These are phyloP conservation scores for Triplophysa dalaica DNA, from an alignment of 2,113 vertebrate genomes.

Conservation along the genomic window DNA sequence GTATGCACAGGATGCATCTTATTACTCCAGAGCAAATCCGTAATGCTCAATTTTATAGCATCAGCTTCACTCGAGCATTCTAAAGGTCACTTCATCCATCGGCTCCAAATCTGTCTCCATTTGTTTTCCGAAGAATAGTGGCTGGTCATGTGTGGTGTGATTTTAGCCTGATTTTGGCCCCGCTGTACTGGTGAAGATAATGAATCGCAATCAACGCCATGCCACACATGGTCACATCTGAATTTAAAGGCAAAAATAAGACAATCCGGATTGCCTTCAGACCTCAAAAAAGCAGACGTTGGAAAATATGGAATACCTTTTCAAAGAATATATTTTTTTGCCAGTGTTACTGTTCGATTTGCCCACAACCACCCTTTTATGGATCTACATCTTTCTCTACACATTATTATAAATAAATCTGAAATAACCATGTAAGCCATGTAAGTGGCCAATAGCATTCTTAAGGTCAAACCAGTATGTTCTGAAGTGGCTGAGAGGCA, in stretches of 20 bases:
- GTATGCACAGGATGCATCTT: background rate
- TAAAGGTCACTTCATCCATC: constrained; percentile 15
- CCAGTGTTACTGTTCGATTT: background rate
- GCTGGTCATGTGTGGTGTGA: background rate
- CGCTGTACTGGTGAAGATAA: constrained; percentile 8
- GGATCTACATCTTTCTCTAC: too few species aligned
- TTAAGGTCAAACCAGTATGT: background rate
- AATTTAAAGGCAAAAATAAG: constrained; percentile 5
- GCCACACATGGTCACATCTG: constrained; percentile 9
- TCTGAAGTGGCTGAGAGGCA: too few species aligned
- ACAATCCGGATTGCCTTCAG: background rate
- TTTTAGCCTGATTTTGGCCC: constrained; percentile 5
- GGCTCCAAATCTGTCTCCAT: background rate
- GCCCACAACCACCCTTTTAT: background rate
- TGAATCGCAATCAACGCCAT: background rate
- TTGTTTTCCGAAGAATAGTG: background rate
- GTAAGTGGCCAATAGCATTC: background rate
- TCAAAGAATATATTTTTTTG: too few species aligned
- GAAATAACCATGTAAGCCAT: background rate
- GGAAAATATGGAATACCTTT: background rate
- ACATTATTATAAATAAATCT: background rate
- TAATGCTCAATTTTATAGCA: background rate
- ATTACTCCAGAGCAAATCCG: background rate
- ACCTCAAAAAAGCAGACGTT: background rate
- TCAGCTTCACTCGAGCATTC: background rate